phyloP scores from a whole-genome alignment of 2,797 vertebrate species.

The Diglossa cyanea region DNA sequence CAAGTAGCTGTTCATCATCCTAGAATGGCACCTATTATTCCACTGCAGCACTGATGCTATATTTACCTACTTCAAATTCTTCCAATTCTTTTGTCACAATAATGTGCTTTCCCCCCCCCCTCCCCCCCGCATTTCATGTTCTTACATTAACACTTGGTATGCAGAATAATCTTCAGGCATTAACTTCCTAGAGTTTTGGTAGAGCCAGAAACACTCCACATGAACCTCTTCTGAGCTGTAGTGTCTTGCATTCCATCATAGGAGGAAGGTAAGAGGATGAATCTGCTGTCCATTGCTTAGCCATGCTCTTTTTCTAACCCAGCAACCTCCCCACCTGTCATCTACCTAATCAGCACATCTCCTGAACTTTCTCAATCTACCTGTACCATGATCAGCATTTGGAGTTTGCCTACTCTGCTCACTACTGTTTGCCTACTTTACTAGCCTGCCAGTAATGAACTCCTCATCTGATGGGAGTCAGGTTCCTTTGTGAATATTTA shows the following conservation, averaged over 20 bases:
- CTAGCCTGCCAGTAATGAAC: not conserved
- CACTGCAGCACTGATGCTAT: not conserved
- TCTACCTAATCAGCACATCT: not conserved
- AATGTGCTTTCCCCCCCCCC: accelerated
- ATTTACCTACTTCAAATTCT: not conserved
- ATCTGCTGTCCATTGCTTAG: not conserved
- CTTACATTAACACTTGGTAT: not conserved
- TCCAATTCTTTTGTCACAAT: not conserved
- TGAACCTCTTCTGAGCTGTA: not conserved
- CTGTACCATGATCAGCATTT: not conserved
- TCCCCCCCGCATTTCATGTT: not conserved
- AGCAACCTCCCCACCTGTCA: not conserved
- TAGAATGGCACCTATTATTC: conserved; percentile 22
- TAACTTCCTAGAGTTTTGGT: not conserved
- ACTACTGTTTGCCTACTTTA: not conserved
- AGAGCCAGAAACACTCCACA: not conserved
- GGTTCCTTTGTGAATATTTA: not conserved
- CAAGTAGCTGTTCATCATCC: not conserved
- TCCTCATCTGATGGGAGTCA: not conserved
- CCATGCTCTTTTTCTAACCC: not conserved
- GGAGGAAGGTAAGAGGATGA: not conserved
- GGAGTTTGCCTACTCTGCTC: not conserved
- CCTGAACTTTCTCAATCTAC: not conserved
- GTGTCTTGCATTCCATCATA: not conserved
- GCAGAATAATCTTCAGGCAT: not conserved